A percentile compares a stretch with the other conserved stretches of the same genome.
Conservation (phyloP, 2,113 vertebrate species). For the Chloroceryle aenea region DNA sequence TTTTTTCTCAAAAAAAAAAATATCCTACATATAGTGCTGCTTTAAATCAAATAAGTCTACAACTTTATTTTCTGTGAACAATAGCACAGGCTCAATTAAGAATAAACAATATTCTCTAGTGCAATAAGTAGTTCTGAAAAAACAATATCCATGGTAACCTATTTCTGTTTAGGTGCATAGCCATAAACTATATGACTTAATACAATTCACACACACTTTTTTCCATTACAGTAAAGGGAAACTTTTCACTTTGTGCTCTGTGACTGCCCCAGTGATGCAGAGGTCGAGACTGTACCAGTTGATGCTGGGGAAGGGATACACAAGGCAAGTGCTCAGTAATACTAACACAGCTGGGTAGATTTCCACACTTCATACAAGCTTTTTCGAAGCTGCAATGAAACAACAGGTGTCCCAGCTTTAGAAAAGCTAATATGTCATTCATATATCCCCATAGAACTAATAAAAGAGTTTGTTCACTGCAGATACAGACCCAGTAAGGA, state of each 20-base stretch:
- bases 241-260: not conserved
- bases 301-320: not conserved
- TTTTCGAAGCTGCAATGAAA: not conserved
- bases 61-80: not conserved
- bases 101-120: not conserved
- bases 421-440: not conserved
- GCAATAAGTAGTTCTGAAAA: not conserved
- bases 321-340: accelerated
- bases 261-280: not conserved
- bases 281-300: not conserved
- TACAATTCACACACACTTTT: not conserved
- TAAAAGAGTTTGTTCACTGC: not conserved
- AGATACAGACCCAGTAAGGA: not conserved
- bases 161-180: not conserved
- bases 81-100: not conserved
- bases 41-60: not conserved
- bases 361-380: not conserved
- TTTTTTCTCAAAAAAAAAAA: not conserved
- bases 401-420: not conserved
- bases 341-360: not conserved
- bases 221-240: not conserved
- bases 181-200: not conserved
- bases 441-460: not conserved
- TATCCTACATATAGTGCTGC: not conserved
- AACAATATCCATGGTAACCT: not conserved